Conservation (phyloP, 2,797 vertebrate species). For the Remorina albescens region DNA sequence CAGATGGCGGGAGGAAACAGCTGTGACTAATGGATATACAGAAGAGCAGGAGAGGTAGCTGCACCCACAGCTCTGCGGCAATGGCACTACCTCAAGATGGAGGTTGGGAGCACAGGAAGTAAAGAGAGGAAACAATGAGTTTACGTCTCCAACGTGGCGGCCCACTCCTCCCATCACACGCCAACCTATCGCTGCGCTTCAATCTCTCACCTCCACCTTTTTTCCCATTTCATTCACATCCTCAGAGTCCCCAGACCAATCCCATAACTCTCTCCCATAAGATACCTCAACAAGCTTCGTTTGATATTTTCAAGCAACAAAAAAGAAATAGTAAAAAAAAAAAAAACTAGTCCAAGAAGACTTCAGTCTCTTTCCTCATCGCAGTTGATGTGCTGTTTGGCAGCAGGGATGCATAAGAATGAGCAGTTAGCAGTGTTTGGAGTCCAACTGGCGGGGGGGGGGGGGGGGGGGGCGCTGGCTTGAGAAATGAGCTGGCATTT, state of each 20-base stretch:
- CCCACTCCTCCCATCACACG: constrained; percentile 7
- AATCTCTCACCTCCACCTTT: constrained; percentile 37
- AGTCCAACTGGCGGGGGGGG: too few relatives aligned
- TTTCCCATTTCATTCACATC: constrained; percentile 50
- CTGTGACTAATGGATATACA: constrained; percentile 64
- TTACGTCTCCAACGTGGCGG: constrained; percentile 5
- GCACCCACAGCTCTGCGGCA: constrained; percentile 23
- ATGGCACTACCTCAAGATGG: constrained; percentile 52
- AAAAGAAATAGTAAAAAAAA: too few relatives aligned
- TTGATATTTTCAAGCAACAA: constrained; percentile 65
- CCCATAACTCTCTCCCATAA: constrained; percentile 34
- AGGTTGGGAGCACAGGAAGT: constrained; percentile 42
- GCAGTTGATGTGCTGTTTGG: constrained; percentile 77
- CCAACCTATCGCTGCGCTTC: constrained; percentile 26
- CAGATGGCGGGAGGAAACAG: constrained; percentile 78
- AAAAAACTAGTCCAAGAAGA: constrained; percentile 52
- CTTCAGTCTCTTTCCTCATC: constrained; percentile 68
- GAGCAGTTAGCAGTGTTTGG: constrained; percentile 72
- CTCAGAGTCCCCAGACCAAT: constrained; percentile 54
- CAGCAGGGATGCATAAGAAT: constrained; percentile 78
- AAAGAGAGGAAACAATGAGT: constrained; percentile 39
- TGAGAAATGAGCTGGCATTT: constrained; percentile 84
- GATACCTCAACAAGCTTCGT: constrained; percentile 51
- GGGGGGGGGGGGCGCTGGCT: constrained; percentile 58
- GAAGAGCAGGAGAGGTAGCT: constrained; percentile 40